Conservation (phyloP, 2,888 invertebrate genomes). For the Morinoia aosen region DNA sequence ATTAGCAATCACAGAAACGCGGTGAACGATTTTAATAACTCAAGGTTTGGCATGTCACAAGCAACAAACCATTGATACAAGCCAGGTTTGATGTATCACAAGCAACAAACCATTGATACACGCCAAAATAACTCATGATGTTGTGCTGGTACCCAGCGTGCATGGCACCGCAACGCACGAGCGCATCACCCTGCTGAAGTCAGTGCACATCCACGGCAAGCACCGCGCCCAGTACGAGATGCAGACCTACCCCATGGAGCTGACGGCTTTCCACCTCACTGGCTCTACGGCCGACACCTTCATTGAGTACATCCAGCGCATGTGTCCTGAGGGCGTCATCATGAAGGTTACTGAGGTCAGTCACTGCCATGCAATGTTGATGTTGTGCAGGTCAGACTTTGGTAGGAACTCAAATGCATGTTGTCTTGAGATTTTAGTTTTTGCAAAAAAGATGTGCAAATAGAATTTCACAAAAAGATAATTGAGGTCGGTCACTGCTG, state of each 20-base stretch:
- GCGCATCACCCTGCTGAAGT: conserved; percentile 81
- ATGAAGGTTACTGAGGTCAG: conserved; percentile 84
- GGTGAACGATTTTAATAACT: too few species aligned
- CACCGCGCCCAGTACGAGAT: conserved; percentile 96
- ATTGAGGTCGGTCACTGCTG: conserved; percentile 72
- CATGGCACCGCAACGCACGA: conserved; percentile 6
- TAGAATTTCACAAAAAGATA: too few species aligned
- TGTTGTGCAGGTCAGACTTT: too few species aligned
- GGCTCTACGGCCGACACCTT: conserved; percentile 96
- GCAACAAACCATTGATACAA: too few species aligned
- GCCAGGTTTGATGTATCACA: too few species aligned
- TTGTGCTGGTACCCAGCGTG: not conserved
- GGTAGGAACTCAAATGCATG: too few species aligned
- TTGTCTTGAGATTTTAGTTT: too few species aligned
- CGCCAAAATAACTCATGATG: too few species aligned
- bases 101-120: too few species aligned
- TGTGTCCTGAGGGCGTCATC: conserved; percentile 97
- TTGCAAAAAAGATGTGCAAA: too few species aligned
- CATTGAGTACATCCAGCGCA: conserved; percentile 95
- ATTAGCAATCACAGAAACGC: too few species aligned
- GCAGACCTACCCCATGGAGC: conserved; percentile 89
- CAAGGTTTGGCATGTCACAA: too few species aligned
- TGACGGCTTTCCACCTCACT: conserved; percentile 87
- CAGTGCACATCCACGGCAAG: conserved; percentile 91
- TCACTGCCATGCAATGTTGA: not conserved